phyloP scores from a whole-genome alignment of 2,888 invertebrate species.

The Anarsia innoxiella region DNA sequence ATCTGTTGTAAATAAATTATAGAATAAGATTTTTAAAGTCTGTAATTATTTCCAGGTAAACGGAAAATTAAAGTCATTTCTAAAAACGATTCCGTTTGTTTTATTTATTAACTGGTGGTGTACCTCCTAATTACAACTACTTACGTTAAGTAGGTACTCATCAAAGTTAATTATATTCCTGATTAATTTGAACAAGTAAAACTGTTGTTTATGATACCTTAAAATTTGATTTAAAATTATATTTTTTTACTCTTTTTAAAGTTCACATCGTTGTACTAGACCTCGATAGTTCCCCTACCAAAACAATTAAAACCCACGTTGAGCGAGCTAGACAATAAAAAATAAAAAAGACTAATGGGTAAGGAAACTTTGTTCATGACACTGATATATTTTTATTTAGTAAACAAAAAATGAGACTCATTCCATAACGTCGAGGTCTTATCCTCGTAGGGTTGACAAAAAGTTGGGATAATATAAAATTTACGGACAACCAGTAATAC shows the following conservation, averaged over 20 bases:
- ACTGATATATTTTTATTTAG: constrained; percentile 30
- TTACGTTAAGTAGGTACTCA: too few relatives aligned
- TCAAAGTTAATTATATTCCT: too few relatives aligned
- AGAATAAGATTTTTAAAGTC: constrained; percentile 71
- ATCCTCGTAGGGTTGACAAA: constrained; percentile 16
- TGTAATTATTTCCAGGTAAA: constrained; percentile 68
- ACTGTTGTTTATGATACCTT: too few relatives aligned
- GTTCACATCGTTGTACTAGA: too few relatives aligned
- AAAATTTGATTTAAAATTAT: too few relatives aligned
- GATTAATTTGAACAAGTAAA: too few relatives aligned
- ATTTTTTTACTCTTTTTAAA: too few relatives aligned
- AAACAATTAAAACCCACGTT: constrained; percentile 15
- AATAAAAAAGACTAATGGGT: constrained; percentile 27
- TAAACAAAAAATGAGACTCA: constrained; percentile 35
- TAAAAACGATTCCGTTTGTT: constrained; percentile 27
- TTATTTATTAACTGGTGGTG: too few relatives aligned
- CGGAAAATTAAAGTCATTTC: constrained; percentile 68
- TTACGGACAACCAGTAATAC: too few relatives aligned
- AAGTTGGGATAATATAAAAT: too few relatives aligned
- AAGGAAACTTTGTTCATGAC: constrained; percentile 25
- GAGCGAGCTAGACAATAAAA: constrained; percentile 23
- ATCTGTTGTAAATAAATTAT: constrained; percentile 66
- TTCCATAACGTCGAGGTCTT: constrained; percentile 20
- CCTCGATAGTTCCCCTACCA: too few relatives aligned
- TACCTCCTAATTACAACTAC: too few relatives aligned